Evolutionary conservation across 1,140 invertebrate genomes (phyloP), one percentile per base, ranked within the genome.

Genomic region (Ylistrum balloti): DNA sequence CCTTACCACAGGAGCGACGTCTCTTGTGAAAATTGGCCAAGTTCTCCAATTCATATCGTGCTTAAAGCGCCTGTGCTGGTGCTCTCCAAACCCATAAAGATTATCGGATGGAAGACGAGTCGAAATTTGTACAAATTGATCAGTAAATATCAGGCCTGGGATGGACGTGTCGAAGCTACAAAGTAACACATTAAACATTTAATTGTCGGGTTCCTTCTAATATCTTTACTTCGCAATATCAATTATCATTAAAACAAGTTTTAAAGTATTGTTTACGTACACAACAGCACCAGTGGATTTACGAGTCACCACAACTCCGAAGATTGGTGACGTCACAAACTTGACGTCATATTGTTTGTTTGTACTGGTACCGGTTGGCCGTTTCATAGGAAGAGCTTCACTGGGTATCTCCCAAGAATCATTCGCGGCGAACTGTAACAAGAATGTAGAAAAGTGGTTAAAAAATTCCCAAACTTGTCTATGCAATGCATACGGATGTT

Each of bases 81-180:
- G 95, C 90, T 96, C 96, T 20, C 96, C 96, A 89, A 96, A 96
- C 10, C 96, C 96, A 91, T 96, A 96, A 10, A 95, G 87, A 86
- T 94, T 91, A 33, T 92, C 90, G 5, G 95, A 95, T 22, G 95
- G 94, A 20, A 96, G 90, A 13, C 92, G 86, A 0, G 95, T 95
- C 22, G 95, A 94, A 22, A 96, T 92, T 93, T 96, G 96, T 85
- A 96, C 94, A 86, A 96, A 96, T 92, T 96, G 94, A 86, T 96
- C 94, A 33, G 94, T 92, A 56, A 96, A 94, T 1, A 94, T 86
- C 15, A 96, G 97, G 20, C 97, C 98, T 0, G 92, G 93, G 0
- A 93, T 33, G 33, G 87, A 86, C 1, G 92, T 93, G 90, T 94
- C 89, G 33, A 95, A 93, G 0, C 94, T 95, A 88, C 33, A 38